Percentiles rank a stretch among this genome's conserved stretches.
These are phyloP conservation scores for Spondyliosoma cantharus DNA, from an alignment of 2,797 vertebrate species.

Conservation along the genomic window DNA sequence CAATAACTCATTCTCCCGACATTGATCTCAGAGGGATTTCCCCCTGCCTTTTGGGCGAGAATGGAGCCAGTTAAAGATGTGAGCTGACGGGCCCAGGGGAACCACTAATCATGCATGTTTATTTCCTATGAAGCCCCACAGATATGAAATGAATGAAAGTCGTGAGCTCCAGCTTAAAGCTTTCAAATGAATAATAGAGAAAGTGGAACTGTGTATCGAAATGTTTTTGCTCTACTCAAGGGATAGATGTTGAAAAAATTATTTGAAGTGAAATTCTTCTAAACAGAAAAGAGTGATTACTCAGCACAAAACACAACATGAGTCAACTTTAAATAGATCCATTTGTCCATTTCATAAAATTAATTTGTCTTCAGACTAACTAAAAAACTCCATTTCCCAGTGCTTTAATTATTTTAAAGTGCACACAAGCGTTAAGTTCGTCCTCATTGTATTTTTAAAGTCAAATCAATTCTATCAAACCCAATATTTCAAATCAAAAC, in stretches of 20 bases:
- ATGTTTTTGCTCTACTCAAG: slow-evolving; percentile 8
- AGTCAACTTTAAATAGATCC: background rate
- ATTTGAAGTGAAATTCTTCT: slow-evolving; percentile 7
- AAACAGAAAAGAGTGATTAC: background rate
- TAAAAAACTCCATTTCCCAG: slow-evolving; percentile 32
- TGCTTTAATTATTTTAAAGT: slow-evolving; percentile 14
- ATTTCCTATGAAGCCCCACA: slow-evolving; percentile 36
- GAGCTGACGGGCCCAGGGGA: slow-evolving; percentile 40
- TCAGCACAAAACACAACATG: background rate
- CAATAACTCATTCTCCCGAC: slow-evolving; percentile 64
- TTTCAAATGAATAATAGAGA: slow-evolving; percentile 35
- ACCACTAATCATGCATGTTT: slow-evolving; percentile 40
- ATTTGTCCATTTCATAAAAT: slow-evolving; percentile 14
- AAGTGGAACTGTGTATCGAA: background rate
- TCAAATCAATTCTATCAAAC: slow-evolving; percentile 24
- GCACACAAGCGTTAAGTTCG: background rate
- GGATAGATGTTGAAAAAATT: background rate
- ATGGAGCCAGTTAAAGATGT: slow-evolving; percentile 56
- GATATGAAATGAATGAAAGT: slow-evolving; percentile 52
- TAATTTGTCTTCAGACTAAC: slow-evolving; percentile 35
- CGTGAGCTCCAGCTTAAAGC: slow-evolving; percentile 29
- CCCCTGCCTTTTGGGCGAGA: slow-evolving; percentile 48
- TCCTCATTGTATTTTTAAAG: background rate
- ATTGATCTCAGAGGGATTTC: slow-evolving; percentile 61
- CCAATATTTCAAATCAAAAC: slow-evolving; percentile 33